Evolutionary conservation across 2,888 invertebrate genomes (phyloP).

Genomic region (Pseudococcus viburni): DNA sequence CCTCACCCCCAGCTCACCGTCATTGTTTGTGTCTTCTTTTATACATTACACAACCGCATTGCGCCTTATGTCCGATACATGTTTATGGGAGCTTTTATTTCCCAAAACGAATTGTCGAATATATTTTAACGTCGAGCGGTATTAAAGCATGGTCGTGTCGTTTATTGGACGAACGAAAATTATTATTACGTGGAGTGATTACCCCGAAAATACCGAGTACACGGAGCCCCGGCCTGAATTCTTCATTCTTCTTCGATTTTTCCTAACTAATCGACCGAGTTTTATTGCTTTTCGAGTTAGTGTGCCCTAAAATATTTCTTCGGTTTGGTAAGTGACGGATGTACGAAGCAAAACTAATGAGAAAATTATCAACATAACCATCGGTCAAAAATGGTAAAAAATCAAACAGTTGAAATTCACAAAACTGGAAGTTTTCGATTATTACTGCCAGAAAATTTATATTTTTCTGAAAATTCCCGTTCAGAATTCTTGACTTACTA

Average conservation of each 20-base stretch:
- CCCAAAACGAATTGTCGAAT: slow-evolving; percentile 29
- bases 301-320: not conserved
- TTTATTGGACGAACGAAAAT: slow-evolving; percentile 22
- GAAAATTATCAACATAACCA: too few species aligned
- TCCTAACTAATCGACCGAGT: not conserved
- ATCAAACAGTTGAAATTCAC: too few species aligned
- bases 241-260: not conserved
- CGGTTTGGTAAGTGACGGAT: not conserved
- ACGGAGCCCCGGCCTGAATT: not conserved
- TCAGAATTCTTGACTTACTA: too few species aligned
- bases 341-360: not conserved
- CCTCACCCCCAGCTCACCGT: not conserved
- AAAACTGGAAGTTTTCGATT: too few species aligned
- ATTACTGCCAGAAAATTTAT: too few species aligned
- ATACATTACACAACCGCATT: slow-evolving; percentile 2
- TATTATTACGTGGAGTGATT: slow-evolving; percentile 17
- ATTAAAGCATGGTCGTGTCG: not conserved
- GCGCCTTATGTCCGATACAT: not conserved
- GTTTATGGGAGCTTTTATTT: slow-evolving; percentile 39
- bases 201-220: not conserved
- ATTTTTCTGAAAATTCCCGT: too few species aligned
- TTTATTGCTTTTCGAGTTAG: not conserved
- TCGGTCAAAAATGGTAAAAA: too few species aligned
- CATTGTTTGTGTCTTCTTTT: not conserved
- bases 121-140: slow-evolving; percentile 21